These are phyloP conservation scores for Syngnathus scovelli DNA, from an alignment of 2,113 vertebrate genomes.

Conservation along the genomic window DNA sequence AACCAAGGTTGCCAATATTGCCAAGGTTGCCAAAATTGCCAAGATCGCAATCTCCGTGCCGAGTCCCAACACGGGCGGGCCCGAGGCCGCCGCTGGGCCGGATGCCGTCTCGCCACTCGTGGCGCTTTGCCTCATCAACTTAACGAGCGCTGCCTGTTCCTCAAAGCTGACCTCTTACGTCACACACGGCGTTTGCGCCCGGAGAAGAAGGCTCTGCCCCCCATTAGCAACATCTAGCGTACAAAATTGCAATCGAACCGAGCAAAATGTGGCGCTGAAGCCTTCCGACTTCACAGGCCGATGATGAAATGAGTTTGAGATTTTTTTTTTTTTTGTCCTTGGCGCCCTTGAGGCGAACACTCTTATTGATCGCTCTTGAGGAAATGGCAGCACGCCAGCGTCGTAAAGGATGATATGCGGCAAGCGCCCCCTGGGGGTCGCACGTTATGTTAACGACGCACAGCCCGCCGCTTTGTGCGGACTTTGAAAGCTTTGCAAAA, in stretches of 20 bases:
- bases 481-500: neutral
- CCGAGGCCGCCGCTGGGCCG: neutral
- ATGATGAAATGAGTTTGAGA: conserved; percentile 1
- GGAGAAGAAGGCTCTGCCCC: neutral
- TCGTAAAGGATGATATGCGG: conserved; percentile 7
- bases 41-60: too few species aligned
- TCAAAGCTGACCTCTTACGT: neutral
- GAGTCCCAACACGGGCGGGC: conserved; percentile 15
- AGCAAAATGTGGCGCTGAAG: neutral
- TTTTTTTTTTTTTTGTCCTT: conserved; percentile 2
- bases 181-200: neutral
- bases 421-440: neutral
- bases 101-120: conserved; percentile 1
- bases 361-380: conserved; percentile 7
- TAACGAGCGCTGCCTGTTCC: neutral
- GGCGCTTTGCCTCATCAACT: neutral
- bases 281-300: neutral
- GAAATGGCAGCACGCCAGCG: neutral
- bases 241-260: too few species aligned
- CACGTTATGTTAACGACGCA: neutral
- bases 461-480: neutral
- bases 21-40: too few species aligned
- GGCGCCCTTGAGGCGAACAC: neutral
- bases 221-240: too few species aligned
- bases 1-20: too few species aligned